phyloP scores from a whole-genome alignment of 35 echinoderm and acorn worm genomes.

The Strongylocentrotus purpuratus region DNA sequence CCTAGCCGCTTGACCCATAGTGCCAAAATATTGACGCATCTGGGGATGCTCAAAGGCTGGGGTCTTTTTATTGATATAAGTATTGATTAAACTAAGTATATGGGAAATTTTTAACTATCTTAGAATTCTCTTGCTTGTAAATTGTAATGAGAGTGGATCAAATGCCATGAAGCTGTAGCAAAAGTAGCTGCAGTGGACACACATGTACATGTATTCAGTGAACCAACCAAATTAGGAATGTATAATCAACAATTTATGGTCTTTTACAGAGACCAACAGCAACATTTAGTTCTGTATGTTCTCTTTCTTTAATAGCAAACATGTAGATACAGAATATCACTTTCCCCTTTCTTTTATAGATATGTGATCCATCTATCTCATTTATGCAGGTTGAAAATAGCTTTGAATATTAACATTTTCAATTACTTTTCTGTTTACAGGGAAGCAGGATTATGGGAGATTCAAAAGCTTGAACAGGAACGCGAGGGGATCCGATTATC shows the following conservation, averaged over 20 bases:
- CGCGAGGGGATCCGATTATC: background rate
- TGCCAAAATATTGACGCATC: too few species aligned
- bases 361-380: background rate
- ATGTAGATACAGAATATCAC: background rate
- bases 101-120: too few species aligned
- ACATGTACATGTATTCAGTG: too few species aligned
- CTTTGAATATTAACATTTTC: background rate
- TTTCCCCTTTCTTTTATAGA: background rate
- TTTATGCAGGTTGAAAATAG: background rate
- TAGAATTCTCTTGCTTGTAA: too few species aligned
- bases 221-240: too few species aligned
- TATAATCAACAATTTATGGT: background rate
- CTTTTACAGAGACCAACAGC: background rate
- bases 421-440: slow-evolving; percentile 8
- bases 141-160: background rate
- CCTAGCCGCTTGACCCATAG: too few species aligned
- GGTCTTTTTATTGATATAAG: too few species aligned
- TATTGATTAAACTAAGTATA: too few species aligned
- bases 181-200: background rate
- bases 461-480: slow-evolving; percentile 34
- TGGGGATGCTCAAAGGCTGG: too few species aligned
- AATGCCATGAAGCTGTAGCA: background rate
- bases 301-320: background rate
- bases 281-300: background rate
- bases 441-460: slow-evolving; percentile 28